Evolutionary conservation across 1,140 invertebrate genomes (phyloP), one percentile per base, ranked within the genome.

Genomic region (Megalonaias nervosa): DNA sequence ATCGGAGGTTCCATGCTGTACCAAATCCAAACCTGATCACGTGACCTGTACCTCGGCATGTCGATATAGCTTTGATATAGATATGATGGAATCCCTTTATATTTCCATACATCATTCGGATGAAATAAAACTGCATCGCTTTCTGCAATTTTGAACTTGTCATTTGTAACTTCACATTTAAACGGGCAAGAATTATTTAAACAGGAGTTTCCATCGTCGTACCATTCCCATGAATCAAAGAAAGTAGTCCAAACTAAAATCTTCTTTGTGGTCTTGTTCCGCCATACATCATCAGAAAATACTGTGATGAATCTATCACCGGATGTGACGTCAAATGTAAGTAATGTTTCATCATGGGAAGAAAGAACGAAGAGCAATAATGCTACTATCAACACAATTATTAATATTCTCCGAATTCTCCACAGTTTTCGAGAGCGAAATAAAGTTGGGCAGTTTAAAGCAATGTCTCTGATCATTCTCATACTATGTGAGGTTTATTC

Each of bases 41-140:
- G 77, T 17, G 19, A 62, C n/a, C 85, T 65, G n/a, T 75, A 72
- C 15, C 26, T 64, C 9, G 85, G 85, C 58, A 85, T 60, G 15
- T 75, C 61, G 15, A 72, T 56, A 81, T 55, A 75, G 79, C 31
- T 23, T 61, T 70, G 56, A 64, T 70, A 55, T 67, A 71, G 17
- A 79, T 71, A 9, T 60, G 38, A 48, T 48, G 38, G 26, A 62
- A 55, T 38, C 67, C 61, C 71, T 64, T 60, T 60, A 61, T 72
- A 71, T 19, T 76, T 84, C 79, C 68, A 82, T 48, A 83, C 17
- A 62, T 84, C 79, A 9, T 74, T 78, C 13, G 81, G 77, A 67
- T 88, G 84, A 59, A 88, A 88, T 9, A 88, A 55, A 4, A 89
- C 77, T 4, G 83, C 88, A 70, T 89, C 87, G 17, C 81, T 84